A percentile compares a stretch with the other conserved stretches of the same genome.
Evolutionary conservation across 2,888 invertebrate genomes (phyloP).

Genomic region (Rhagonycha lutea): DNA sequence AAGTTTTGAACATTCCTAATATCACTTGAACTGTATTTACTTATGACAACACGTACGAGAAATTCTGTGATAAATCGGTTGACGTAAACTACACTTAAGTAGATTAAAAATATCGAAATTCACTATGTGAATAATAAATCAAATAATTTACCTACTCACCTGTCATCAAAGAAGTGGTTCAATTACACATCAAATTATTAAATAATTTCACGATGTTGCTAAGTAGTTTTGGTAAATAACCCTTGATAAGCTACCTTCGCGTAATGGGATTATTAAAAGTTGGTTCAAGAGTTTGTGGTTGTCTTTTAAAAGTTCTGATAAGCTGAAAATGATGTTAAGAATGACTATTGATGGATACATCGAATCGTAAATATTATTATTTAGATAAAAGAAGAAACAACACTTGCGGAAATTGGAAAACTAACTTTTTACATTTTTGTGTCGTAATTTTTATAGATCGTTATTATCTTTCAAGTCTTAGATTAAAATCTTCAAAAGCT

Average conservation of each 20-base stretch:
- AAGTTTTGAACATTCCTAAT: too few relatives aligned
- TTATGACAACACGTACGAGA: too few relatives aligned
- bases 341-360: not conserved
- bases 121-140: not conserved
- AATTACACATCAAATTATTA: not conserved
- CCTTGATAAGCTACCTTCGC: not conserved
- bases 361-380: not conserved
- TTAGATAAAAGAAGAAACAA: not conserved
- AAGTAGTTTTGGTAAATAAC: not conserved
- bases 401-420: not conserved
- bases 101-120: not conserved
- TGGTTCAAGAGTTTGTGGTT: not conserved
- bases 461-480: not conserved
- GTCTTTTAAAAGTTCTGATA: not conserved
- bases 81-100: too few relatives aligned
- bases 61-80: too few relatives aligned
- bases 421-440: not conserved
- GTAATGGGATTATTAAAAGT: not conserved
- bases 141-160: not conserved
- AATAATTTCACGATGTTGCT: not conserved
- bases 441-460: not conserved
- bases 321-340: not conserved
- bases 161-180: not conserved
- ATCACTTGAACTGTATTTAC: too few relatives aligned
- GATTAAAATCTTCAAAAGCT: conserved; percentile 12